Evolutionary conservation across 2,797 vertebrate genomes (phyloP).

Genomic region (Ciconia nigra): DNA sequence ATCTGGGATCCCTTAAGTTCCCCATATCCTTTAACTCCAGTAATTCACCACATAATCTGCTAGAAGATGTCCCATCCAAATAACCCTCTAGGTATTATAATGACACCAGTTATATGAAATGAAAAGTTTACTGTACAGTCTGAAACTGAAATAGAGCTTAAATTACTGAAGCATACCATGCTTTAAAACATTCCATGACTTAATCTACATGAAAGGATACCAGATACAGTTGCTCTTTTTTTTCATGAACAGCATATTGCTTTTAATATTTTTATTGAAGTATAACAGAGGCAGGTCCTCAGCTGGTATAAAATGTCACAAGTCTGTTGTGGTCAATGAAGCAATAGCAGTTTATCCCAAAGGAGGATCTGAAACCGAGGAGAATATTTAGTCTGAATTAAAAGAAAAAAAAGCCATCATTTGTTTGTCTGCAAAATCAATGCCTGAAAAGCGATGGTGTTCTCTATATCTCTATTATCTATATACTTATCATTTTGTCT

Average conservation of each 20-base stretch:
- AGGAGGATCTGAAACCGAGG: neutral
- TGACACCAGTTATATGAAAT: neutral
- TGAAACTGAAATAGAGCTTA: neutral
- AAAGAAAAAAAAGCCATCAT: neutral
- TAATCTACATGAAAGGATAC: neutral
- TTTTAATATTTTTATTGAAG: neutral
- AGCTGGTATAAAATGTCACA: neutral
- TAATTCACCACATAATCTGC: neutral
- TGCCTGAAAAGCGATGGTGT: neutral
- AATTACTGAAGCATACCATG: neutral
- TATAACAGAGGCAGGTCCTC: neutral
- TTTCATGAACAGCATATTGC: neutral
- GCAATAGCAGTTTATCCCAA: neutral
- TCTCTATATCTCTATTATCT: neutral
- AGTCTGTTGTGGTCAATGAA: neutral
- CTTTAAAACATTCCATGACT: neutral
- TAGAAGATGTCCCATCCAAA: neutral
- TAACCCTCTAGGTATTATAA: neutral
- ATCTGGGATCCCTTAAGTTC: neutral
- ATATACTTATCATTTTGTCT: neutral
- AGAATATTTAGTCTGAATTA: neutral
- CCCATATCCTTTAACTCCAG: neutral
- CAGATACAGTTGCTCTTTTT: neutral
- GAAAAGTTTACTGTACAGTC: neutral
- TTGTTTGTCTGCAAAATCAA: neutral